These are phyloP conservation scores for Pteruthius melanotis DNA, from an alignment of 2,113 vertebrate genomes.

Conservation along the genomic window DNA sequence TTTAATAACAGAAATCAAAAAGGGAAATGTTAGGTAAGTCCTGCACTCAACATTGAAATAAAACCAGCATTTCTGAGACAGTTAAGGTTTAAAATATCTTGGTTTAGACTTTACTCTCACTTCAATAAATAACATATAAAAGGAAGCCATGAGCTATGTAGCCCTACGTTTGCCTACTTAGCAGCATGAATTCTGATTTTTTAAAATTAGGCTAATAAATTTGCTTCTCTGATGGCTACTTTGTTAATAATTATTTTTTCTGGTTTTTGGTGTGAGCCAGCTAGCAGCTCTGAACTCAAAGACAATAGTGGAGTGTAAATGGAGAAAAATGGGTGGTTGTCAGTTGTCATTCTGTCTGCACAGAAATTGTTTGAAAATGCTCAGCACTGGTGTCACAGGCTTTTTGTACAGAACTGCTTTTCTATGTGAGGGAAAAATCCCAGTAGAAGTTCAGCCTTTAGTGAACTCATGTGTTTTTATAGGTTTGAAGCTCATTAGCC, in stretches of 20 bases:
- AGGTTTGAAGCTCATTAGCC: neutral
- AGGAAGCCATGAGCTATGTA: neutral
- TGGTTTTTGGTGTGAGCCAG: neutral
- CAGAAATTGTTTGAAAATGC: neutral
- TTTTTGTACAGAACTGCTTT: neutral
- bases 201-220: neutral
- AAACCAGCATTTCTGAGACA: neutral
- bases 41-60: neutral
- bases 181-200: neutral
- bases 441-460: neutral
- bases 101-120: neutral
- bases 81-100: neutral
- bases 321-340: neutral
- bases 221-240: neutral
- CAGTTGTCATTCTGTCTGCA: neutral
- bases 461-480: neutral
- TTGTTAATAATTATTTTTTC: neutral
- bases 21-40: neutral
- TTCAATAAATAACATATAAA: neutral
- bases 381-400: neutral
- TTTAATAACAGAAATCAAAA: conserved; percentile 24
- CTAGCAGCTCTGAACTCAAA: neutral
- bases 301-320: neutral
- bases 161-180: neutral
- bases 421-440: neutral